Evolutionary conservation across 2,888 invertebrate species (phyloP), one percentile per base, ranked within the genome.

Genomic region (Cephus pygmeus): DNA sequence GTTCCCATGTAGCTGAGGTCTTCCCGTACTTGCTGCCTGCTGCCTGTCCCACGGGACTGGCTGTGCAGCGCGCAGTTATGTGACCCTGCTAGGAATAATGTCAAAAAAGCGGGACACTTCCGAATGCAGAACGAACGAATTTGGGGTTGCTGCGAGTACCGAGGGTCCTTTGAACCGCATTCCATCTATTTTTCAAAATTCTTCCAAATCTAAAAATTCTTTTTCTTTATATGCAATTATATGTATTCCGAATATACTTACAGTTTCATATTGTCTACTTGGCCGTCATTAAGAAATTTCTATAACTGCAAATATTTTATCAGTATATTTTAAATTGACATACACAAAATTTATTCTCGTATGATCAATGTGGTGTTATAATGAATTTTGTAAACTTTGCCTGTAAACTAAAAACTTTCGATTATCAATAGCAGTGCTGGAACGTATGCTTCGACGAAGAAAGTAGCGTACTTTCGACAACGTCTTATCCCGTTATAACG

Each of bases 1-100:
- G 90, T 90, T 90, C 89, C 87, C 85, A 68, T 73, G 76, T 73
- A 68, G 73, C 34, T 34, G 76, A 75, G 75, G 77, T 74, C 40
- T 77, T 79, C 77, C 79, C 77, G 76, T 80, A 76, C 79, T 77
- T 77, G 77, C 69, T 78, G 69, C 76, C 36, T 36, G 78, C 69
- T 33, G 69, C 71, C 12, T 34, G 78, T 83, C 83, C 81, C 83
- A 76, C 79, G 83, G 83, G 83, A 82, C 82, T 35, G 74, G 79
- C 79, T 74, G 75, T 36, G 73, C 31, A 34, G 30, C 71, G 69
- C 79, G 80, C 76, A 36, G 80, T 78, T 78, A 78, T 78, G 78
- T 78, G 78, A 78, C 78, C 78, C 78, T 75, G 69, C 69, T 36
- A 69, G 76, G 75, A 33, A 78, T 78, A 40, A 75, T 69, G 75